Base-by-base conservation (phyloP, 2,113 vertebrate species). In the Jacana jacana region DNA sequence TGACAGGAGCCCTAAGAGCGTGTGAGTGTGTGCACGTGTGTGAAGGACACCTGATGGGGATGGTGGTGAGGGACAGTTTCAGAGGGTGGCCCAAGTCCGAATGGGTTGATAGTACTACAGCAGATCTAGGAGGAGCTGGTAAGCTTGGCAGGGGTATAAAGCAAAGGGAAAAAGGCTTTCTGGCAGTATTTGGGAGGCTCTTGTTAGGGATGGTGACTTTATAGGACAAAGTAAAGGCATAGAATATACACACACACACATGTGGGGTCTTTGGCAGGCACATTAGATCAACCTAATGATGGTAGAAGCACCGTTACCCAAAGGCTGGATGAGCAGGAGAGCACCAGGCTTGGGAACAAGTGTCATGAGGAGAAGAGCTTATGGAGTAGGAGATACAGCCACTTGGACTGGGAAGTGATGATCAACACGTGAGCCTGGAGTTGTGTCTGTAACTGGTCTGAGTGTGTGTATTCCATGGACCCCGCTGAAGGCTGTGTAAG, bases 1-100 rank as follows among this genome's bases (percentile, higher is more conserved):
- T n/a, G 76, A 51, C 60, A 80, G 16, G 77, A 86, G 49, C 9
- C 25, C 7, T 66, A 28, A 39, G 60, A 77, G 12, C 20, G 17
- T 78, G 24, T 0, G 0, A 25, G 37, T 35, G 33, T 33, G 6
- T 49, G 70, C 1, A 4, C 18, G 30, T 0, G 0, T 86, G 33
- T 65, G 57, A 76, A 81, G 61, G 68, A 81, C 76, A 81, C 13
- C 7, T 65, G 16, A 13, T 25, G 30, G 81, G 51, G 13, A 30
- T 49, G 28, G 6, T 51, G 23, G 33, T 75, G 39, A 37, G 12
- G 66, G 54, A 86, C 88, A 60, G 23, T 80, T 63, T 58, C 24
- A 42, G 33, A 60, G 9, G 4, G 51, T 60, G 71, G 25, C 17
- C 44, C 7, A 25, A 19, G 30, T 81, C 63, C 33, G 35, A 20